Conservation (phyloP, 2,888 invertebrate species). For the Tipula lateralis region DNA sequence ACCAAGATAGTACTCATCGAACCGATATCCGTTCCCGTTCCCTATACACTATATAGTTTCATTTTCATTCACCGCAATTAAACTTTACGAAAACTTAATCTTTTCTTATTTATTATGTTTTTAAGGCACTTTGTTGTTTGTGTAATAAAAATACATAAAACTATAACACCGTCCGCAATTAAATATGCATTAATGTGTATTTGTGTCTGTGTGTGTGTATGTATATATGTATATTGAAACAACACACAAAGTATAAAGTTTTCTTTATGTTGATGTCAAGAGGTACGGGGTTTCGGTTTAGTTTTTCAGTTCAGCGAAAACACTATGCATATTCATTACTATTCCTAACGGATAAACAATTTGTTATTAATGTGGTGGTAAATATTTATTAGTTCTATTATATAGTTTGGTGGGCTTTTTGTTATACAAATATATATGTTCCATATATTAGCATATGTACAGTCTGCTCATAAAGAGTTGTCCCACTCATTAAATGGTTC, state of each 20-base stretch:
- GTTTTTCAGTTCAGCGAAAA: not conserved
- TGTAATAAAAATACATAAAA: not conserved
- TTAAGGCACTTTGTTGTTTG: not conserved
- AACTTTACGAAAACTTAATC: not conserved
- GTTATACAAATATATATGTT: not conserved
- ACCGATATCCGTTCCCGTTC: not conserved
- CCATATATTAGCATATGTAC: not conserved
- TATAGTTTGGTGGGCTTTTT: constrained; percentile 19
- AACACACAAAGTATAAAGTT: not conserved
- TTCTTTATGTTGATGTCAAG: not conserved
- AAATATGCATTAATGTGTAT: constrained; percentile 26
- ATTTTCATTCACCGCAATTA: not conserved
- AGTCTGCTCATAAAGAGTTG: not conserved
- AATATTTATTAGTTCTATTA: not conserved
- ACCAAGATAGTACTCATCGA: no score
- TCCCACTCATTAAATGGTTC: not conserved
- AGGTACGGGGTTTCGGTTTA: not conserved
- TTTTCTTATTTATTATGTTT: not conserved
- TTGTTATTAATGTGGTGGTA: constrained; percentile 27
- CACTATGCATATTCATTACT: not conserved
- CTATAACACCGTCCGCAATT: constrained; percentile 29
- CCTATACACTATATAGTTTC: not conserved
- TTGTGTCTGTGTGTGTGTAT: not conserved
- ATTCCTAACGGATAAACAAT: constrained; percentile 29
- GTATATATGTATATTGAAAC: not conserved